These are phyloP conservation scores for Itoplectis maculator DNA, from an alignment of 2,888 invertebrate genomes.

Conservation along the genomic window DNA sequence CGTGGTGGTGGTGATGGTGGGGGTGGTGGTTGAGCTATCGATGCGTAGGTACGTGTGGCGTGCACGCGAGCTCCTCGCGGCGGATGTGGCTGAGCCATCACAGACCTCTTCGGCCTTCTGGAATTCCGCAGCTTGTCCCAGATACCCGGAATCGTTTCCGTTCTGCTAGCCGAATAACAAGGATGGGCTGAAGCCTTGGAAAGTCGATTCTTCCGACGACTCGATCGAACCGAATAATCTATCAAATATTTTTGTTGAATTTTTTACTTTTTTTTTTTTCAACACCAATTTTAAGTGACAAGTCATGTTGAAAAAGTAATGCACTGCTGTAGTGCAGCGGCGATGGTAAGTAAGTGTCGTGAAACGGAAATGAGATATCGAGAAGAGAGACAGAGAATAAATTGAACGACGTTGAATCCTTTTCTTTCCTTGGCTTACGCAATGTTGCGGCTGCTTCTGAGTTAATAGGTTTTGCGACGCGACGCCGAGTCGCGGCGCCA, in stretches of 20 bases:
- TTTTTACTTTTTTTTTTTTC: too few species aligned
- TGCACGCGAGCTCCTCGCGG: constrained; percentile 17
- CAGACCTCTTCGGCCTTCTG: constrained; percentile 12
- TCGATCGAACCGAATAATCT: too few species aligned
- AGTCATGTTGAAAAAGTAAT: too few species aligned
- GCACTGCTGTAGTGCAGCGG: too few species aligned
- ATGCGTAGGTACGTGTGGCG: constrained; percentile 17
- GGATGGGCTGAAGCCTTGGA: constrained; percentile 9
- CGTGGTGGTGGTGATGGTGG: constrained; percentile 2
- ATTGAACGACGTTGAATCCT: constrained; percentile 46
- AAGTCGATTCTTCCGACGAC: not conserved
- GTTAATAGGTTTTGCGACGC: constrained; percentile 41
- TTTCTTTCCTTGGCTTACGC: constrained; percentile 25
- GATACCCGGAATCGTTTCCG: constrained; percentile 31
- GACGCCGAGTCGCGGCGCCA: not conserved
- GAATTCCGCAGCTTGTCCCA: constrained; percentile 16
- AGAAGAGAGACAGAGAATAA: constrained; percentile 10
- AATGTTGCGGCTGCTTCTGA: constrained; percentile 11
- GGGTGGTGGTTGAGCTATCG: constrained; percentile 13
- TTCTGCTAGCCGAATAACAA: constrained; percentile 13
- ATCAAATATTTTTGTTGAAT: too few species aligned
- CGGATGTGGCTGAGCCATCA: constrained; percentile 34
- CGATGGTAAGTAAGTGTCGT: not conserved
- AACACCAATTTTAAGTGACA: too few species aligned
- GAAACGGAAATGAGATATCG: constrained; percentile 9